Percentiles rank a stretch among this genome's conserved stretches.
Conservation (phyloP, 1,140 invertebrate genomes). For the Rhyacophila brunnea region DNA sequence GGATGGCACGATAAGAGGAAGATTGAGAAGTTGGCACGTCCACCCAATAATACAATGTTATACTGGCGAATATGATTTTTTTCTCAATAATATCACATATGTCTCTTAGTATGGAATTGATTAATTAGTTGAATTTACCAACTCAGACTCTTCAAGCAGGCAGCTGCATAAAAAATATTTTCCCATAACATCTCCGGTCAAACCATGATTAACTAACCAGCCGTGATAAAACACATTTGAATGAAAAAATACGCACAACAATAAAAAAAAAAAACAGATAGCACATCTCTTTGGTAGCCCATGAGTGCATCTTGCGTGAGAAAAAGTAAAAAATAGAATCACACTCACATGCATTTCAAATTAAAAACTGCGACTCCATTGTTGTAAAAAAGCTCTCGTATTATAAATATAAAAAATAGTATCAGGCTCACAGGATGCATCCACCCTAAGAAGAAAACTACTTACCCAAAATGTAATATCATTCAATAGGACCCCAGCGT, state of each 20-base stretch:
- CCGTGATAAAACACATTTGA: neutral
- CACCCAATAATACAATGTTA: too few species aligned
- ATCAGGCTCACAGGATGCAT: constrained; percentile 12
- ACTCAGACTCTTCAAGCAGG: too few species aligned
- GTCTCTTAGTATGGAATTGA: too few species aligned
- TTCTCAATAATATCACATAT: too few species aligned
- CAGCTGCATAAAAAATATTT: neutral
- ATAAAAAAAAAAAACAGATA: constrained; percentile 23
- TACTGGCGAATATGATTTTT: too few species aligned
- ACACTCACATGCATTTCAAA: constrained; percentile 33
- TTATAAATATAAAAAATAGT: constrained; percentile 12
- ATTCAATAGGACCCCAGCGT: constrained; percentile 9
- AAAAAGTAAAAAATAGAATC: constrained; percentile 31
- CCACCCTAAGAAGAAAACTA: constrained; percentile 11
- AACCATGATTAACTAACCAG: neutral
- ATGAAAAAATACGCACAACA: constrained; percentile 9
- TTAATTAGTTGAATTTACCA: too few species aligned
- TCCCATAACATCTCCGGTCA: neutral
- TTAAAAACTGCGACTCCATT: constrained; percentile 29
- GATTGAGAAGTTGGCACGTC: too few species aligned
- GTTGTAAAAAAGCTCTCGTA: neutral
- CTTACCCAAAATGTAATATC: constrained; percentile 8
- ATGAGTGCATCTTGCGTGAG: constrained; percentile 22
- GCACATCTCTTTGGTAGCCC: constrained; percentile 7
- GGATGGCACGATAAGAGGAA: too few species aligned